Evolutionary conservation across 1,140 invertebrate species (phyloP), one percentile per base, ranked within the genome.

Genomic region (Probaryconus sp.): DNA sequence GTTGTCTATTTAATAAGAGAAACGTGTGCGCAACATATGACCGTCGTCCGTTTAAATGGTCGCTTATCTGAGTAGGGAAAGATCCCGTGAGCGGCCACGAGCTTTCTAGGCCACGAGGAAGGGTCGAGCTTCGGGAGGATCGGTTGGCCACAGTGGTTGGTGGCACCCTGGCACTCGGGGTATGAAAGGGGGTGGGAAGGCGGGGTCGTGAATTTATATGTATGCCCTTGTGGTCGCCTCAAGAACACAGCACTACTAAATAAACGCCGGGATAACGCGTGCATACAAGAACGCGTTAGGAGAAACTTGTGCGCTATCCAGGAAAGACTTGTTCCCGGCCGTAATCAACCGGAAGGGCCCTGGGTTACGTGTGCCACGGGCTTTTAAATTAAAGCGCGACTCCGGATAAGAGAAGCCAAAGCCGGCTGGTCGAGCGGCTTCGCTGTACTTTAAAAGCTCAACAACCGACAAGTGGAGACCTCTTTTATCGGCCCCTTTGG

Each of bases 231-330:
- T 63, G 78, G 83, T 79, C 68, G 79, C 63, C 76, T 80, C 76
- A 75, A 78, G 78, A 80, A 80, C 80, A 81, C 71, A 77, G 76
- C 75, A 81, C 75, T 74, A 84, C 76, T 84, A 84, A 85, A 85
- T 84, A 83, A 84, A 82, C 79, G 69, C 30, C 2, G 33, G 48
- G 63, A 79, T 81, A 79, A 81, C n/a, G n/a, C n/a, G n/a, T 65
- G 71, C 75, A 80, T 68, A 76, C 73, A 50, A 30, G 40, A 60
- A 55, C 40, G 14, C 55, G 40, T 53, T n/a, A 10, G 30, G 47
- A 56, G 50, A 60, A 50, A 63, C 60, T 56, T 38, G 24, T 16
- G 47, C 58, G 53, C 77, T 55, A 21, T 17, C 18, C 30, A 70
- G 69, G 65, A 81, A 79, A 81, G 72, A 79, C 75, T 76, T 77